Conservation (phyloP, 2,797 vertebrate genomes). For the Spondyliosoma cantharus region DNA sequence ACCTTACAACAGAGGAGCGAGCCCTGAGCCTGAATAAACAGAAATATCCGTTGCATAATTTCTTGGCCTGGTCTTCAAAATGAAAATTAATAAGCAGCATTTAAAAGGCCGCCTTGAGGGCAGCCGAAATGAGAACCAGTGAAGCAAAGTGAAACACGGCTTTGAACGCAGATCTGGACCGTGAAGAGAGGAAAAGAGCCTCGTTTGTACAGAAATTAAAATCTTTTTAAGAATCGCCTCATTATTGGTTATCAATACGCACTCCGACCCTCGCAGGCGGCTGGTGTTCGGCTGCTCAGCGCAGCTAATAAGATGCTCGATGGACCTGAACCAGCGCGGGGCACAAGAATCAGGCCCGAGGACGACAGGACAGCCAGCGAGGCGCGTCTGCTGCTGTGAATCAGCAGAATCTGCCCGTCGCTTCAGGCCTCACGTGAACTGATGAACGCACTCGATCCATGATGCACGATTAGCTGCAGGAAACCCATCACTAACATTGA, state of each 20-base stretch:
- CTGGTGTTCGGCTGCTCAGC: constrained; percentile 6
- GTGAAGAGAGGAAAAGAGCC: background rate
- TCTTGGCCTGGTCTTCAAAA: background rate
- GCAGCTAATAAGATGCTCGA: constrained; percentile 54
- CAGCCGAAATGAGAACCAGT: background rate
- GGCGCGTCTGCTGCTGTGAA: constrained; percentile 13
- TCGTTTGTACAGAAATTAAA: constrained; percentile 34
- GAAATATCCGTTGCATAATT: background rate
- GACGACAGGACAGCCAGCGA: background rate
- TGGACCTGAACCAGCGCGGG: constrained; percentile 17
- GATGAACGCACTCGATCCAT: constrained; percentile 1
- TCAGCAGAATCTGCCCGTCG: constrained; percentile 10
- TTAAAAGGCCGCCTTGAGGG: background rate
- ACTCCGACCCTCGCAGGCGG: constrained; percentile 7
- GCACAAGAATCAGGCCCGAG: constrained; percentile 17
- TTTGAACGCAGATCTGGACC: constrained; percentile 3
- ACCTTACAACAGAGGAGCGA: background rate
- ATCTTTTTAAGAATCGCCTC: constrained; percentile 40
- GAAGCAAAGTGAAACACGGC: constrained; percentile 12
- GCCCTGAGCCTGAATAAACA: background rate
- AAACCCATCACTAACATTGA: background rate
- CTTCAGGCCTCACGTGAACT: constrained; percentile 5
- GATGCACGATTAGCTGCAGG: background rate
- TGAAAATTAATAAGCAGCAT: constrained; percentile 12
- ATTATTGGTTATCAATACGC: constrained; percentile 53